Percentiles rank a stretch among this genome's conserved stretches.
Conservation (phyloP, 2,888 invertebrate genomes). For the Timema cristinae region DNA sequence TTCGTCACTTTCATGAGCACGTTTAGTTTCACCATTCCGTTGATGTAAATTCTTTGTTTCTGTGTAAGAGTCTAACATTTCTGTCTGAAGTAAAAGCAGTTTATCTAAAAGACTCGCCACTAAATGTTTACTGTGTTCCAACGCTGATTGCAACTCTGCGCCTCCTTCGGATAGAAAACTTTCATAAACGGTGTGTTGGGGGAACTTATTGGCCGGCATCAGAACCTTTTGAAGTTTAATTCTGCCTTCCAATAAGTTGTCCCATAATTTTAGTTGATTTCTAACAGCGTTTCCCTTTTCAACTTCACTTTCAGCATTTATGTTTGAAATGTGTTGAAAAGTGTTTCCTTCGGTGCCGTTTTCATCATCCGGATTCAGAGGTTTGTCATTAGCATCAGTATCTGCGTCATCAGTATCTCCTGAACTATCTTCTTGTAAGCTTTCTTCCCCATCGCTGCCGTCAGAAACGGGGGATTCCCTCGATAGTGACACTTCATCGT, state of each 20-base stretch:
- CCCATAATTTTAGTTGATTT: slow-evolving; percentile 62
- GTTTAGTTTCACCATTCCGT: slow-evolving; percentile 47
- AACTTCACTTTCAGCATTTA: slow-evolving; percentile 36
- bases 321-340: slow-evolving; percentile 26
- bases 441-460: slow-evolving; percentile 3
- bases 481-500: background rate
- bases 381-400: slow-evolving; percentile 1
- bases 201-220: slow-evolving; percentile 72
- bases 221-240: slow-evolving; percentile 84
- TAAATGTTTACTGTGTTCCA: slow-evolving; percentile 51
- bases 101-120: slow-evolving; percentile 57
- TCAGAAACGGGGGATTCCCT: background rate
- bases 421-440: slow-evolving; percentile 25
- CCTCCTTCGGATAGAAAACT: slow-evolving; percentile 46
- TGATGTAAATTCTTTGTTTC: slow-evolving; percentile 59
- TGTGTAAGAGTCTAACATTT: slow-evolving; percentile 42
- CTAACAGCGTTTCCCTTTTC: slow-evolving; percentile 40
- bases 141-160: slow-evolving; percentile 51
- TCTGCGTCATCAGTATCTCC: slow-evolving; percentile 21
- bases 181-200: slow-evolving; percentile 56
- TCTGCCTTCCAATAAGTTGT: slow-evolving; percentile 76
- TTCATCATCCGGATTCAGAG: background rate
- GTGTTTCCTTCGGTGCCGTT: slow-evolving; percentile 7
- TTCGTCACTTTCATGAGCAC: slow-evolving; percentile 47
- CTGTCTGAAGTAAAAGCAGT: slow-evolving; percentile 44